Base-by-base conservation (phyloP, 2,797 vertebrate species). In the Tinamus major region DNA sequence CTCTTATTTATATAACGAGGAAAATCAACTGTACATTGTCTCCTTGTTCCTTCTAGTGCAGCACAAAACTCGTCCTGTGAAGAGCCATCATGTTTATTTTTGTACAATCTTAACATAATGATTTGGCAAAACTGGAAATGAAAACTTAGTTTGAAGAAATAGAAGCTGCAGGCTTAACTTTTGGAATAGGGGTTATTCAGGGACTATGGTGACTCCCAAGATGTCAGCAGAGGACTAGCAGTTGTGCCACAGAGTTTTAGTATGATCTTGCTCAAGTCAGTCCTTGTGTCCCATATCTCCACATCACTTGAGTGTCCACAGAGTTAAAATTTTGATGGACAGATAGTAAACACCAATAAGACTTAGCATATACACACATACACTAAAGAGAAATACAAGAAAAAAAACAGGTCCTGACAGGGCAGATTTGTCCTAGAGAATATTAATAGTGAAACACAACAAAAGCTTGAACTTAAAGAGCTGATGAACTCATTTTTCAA, bases 171-270 rank as follows among this genome's bases (percentile, higher is more conserved):
- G 9, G 67, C 58, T 77, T 64, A 83, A 58, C 19, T 71, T 87
- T 6, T 26, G 14, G 27, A 83, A 79, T 5, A 64, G 2, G 3
- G 7, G 51, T 72, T 72, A 29, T 41, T 49, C 37, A 77, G 85
- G 31, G 10, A 85, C 51, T 6, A 92, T 6, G 27, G 65, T 17
- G 6, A 65, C 71, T 72, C 71, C 51, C 8, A 78, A 8, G 39
- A 87, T n/a, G 29, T 17, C 35, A 83, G 33, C 14, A 68, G 9
- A 44, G 55, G 83, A 74, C 0, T 0, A 0, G 37, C 1, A 10
- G 20, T 49, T 0, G 0, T 55, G 23, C 12, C n/a, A 51, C 19
- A 78, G 41, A 31, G 55, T 55, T 20, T 49, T 5, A 65, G 13
- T 24, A 64, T 5, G 64, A 77, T 24, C 5, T 33, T 2, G 59